phyloP scores from a whole-genome alignment of 1,140 invertebrate species.

The Euglossa dilemma region DNA sequence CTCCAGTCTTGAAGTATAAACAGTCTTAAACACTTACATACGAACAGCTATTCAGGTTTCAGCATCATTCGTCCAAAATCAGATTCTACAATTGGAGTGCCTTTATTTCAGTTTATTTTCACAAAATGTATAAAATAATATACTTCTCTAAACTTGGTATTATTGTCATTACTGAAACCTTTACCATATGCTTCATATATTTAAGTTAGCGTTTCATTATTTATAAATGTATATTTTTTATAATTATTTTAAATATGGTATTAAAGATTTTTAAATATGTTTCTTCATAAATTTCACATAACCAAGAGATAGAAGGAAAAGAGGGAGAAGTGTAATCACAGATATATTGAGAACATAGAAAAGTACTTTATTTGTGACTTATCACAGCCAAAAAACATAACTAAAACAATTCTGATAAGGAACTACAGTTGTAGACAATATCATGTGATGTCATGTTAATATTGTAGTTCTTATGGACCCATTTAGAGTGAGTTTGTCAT shows the following conservation, averaged over 20 bases:
- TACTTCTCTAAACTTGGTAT: not conserved
- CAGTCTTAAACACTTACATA: slow-evolving; percentile 17
- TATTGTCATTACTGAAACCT: not conserved
- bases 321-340: slow-evolving; percentile 25
- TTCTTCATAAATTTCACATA: not conserved
- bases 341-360: slow-evolving; percentile 43
- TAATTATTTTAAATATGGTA: not conserved
- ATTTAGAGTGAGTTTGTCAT: slow-evolving; percentile 12
- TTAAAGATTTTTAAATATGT: not conserved
- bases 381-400: slow-evolving; percentile 70
- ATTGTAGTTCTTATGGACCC: slow-evolving; percentile 28
- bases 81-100: slow-evolving; percentile 43
- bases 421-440: slow-evolving; percentile 17
- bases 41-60: slow-evolving; percentile 39
- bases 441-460: slow-evolving; percentile 7
- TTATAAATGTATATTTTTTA: not conserved
- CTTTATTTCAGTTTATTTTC: slow-evolving; percentile 30
- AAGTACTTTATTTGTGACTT: slow-evolving; percentile 65
- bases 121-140: not conserved
- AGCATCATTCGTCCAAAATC: slow-evolving; percentile 43
- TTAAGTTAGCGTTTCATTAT: not conserved
- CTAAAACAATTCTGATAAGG: slow-evolving; percentile 22
- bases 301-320: slow-evolving; percentile 26
- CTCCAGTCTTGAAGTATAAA: slow-evolving; percentile 18
- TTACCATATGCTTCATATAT: not conserved